These are phyloP conservation scores for Patagioenas fasciata DNA, from an alignment of 2,113 vertebrate species.

Conservation along the genomic window DNA sequence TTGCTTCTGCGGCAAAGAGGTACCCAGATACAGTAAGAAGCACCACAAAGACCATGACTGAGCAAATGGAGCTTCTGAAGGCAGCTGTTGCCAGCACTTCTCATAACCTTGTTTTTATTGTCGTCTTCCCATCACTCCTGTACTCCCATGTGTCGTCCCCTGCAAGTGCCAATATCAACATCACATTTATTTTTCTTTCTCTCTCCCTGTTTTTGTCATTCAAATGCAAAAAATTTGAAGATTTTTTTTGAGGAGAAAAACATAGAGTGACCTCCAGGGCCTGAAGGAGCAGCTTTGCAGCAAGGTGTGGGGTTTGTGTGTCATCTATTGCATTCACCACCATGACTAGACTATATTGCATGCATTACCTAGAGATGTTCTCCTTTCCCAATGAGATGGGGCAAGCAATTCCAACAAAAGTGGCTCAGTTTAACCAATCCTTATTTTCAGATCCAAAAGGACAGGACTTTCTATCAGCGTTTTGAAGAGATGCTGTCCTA, in stretches of 20 bases:
- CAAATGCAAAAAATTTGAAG: not conserved
- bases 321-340: not conserved
- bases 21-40: not conserved
- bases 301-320: not conserved
- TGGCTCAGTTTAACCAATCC: not conserved
- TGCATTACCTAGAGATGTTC: not conserved
- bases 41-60: not conserved
- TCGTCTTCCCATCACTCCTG: not conserved
- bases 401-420: not conserved
- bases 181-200: not conserved
- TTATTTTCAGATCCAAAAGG: slow-evolving; percentile 67
- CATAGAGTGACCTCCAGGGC: not conserved
- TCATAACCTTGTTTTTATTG: not conserved
- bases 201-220: not conserved
- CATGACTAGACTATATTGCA: not conserved
- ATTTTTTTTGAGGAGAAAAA: not conserved
- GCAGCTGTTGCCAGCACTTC: not conserved
- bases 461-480: not conserved
- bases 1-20: not conserved
- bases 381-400: not conserved
- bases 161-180: not conserved
- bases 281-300: not conserved
- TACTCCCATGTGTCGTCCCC: not conserved
- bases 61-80: not conserved
- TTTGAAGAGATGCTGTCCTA: slow-evolving; percentile 69